Percentiles rank a stretch among this genome's conserved stretches.
These are phyloP conservation scores for Subanguina moxae DNA, from an alignment of 1,140 invertebrate genomes.

Conservation along the genomic window DNA sequence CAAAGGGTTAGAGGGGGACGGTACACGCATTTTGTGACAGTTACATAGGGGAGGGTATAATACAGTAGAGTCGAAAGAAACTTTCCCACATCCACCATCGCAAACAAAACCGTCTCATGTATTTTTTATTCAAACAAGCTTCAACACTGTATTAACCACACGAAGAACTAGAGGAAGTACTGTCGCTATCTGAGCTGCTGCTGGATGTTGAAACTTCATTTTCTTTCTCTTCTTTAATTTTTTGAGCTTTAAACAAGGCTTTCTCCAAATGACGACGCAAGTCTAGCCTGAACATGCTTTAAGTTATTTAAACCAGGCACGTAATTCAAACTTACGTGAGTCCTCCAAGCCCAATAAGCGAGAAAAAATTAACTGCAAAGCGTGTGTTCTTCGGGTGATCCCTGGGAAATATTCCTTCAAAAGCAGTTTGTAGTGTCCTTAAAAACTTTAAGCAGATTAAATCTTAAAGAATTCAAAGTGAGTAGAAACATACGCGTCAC, in stretches of 20 bases:
- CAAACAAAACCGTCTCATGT: no score
- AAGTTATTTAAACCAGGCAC: background rate
- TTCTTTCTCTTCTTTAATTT: conserved; percentile 18
- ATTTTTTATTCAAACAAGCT: no score
- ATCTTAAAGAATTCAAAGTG: conserved; percentile 12
- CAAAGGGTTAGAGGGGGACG: no score
- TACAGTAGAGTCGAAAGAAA: no score
- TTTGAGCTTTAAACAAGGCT: conserved; percentile 13
- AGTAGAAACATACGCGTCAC: conserved; percentile 69
- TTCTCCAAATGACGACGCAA: conserved; percentile 35
- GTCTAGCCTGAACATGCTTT: conserved; percentile 29
- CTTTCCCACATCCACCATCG: no score
- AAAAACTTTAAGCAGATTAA: conserved; percentile 49
- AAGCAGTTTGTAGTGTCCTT: conserved; percentile 77
- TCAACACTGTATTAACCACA: no score
- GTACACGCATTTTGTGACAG: no score
- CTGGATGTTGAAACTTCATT: background rate
- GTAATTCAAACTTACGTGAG: conserved; percentile 66
- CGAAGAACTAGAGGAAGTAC: no score
- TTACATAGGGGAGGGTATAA: no score
- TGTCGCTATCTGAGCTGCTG: conserved; percentile 4
- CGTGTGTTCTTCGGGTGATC: conserved; percentile 92
- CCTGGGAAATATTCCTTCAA: conserved; percentile 86
- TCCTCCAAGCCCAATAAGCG: conserved; percentile 91
- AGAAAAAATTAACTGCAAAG: conserved; percentile 99